Evolutionary conservation across 1,140 invertebrate genomes (phyloP).

Genomic region (Tetramorium simillimum): DNA sequence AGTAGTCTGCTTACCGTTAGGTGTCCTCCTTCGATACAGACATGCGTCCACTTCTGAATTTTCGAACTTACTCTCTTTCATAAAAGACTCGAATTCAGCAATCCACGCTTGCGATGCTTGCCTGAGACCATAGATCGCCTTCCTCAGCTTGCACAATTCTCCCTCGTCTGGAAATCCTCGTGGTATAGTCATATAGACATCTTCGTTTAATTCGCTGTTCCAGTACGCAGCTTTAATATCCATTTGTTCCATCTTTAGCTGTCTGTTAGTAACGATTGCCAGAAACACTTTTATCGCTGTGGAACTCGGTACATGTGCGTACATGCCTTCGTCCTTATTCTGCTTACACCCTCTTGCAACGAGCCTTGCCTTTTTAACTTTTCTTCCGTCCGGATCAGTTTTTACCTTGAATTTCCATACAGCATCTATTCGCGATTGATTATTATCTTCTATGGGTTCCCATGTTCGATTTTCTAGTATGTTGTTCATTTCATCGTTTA

Average conservation of each 20-base stretch:
- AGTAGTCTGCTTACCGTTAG: neutral
- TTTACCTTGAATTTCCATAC: neutral
- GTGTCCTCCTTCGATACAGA: neutral
- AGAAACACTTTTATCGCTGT: neutral
- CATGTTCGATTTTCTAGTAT: neutral
- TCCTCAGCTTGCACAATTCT: neutral
- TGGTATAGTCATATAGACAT: neutral
- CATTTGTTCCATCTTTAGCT: neutral
- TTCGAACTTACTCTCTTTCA: neutral
- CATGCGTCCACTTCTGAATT: neutral
- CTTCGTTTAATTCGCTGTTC: neutral
- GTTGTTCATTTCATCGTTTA: neutral
- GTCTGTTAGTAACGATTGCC: neutral
- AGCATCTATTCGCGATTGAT: neutral
- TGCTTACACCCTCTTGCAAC: neutral
- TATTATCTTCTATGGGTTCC: neutral
- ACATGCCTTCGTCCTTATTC: neutral
- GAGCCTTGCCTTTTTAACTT: neutral
- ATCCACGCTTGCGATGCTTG: neutral
- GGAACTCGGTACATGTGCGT: neutral
- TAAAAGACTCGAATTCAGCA: neutral
- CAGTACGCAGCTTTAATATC: neutral
- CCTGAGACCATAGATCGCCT: neutral
- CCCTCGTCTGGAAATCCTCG: neutral
- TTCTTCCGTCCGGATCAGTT: neutral